These are phyloP conservation scores for Otolemur garnettii DNA, from an alignment of 2,113 vertebrate genomes.

Conservation along the genomic window DNA sequence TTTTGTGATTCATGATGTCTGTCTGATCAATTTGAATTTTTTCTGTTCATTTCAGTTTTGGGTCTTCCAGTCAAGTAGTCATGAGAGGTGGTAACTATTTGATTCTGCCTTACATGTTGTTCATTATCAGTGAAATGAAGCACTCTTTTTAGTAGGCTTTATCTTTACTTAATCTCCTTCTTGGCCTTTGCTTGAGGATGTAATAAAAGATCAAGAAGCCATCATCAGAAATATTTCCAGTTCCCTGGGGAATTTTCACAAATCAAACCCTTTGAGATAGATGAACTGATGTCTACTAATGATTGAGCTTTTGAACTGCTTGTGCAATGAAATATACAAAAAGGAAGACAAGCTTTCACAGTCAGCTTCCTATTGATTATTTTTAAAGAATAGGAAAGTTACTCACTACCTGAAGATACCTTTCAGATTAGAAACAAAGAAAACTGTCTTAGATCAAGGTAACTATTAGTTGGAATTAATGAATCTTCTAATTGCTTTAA, in stretches of 20 bases:
- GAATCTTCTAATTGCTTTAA: background rate
- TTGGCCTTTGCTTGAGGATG: background rate
- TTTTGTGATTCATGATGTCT: background rate
- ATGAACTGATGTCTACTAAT: background rate
- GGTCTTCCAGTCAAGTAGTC: background rate
- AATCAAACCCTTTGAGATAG: background rate
- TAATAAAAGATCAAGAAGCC: constrained; percentile 12
- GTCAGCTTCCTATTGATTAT: background rate
- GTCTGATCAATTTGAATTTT: background rate
- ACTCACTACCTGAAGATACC: background rate
- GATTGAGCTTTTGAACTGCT: background rate
- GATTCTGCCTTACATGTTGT: background rate
- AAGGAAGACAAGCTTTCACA: background rate
- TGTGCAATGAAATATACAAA: constrained; percentile 3
- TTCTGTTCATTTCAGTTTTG: background rate
- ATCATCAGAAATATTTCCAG: constrained; percentile 7
- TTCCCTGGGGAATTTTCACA: background rate
- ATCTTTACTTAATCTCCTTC: background rate
- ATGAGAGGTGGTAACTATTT: background rate
- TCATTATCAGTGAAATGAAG: background rate
- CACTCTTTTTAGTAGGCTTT: background rate
- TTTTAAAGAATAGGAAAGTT: background rate
- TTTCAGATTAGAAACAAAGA: background rate
- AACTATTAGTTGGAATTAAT: background rate
- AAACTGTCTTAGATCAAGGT: background rate